These are phyloP conservation scores for Orbicella faveolata DNA, from an alignment of 64 coral and sea anemone genomes.

Conservation along the genomic window DNA sequence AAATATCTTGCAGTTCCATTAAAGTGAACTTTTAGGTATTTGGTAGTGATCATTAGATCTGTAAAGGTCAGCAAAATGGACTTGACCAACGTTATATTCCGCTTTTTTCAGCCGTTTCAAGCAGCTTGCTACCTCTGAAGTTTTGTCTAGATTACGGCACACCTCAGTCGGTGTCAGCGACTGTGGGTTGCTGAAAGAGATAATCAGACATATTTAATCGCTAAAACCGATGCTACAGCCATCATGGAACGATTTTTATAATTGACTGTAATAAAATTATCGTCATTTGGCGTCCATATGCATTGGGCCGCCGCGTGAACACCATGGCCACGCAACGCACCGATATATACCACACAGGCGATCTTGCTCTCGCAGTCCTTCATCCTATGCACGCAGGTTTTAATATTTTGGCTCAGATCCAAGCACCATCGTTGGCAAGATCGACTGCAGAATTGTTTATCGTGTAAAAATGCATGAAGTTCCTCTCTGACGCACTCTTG, in stretches of 20 bases:
- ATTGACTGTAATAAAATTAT: constrained; percentile 80
- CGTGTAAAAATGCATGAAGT: constrained; percentile 31
- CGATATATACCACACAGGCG: constrained; percentile 81
- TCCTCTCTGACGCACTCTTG: constrained; percentile 42
- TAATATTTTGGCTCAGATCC: constrained; percentile 73
- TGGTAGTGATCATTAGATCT: background rate
- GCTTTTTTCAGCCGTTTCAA: background rate
- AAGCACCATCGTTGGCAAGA: constrained; percentile 86
- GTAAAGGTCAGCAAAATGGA: background rate
- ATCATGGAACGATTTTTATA: constrained; percentile 89
- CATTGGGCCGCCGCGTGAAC: constrained; percentile 79
- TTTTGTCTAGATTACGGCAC: background rate
- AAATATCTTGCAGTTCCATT: background rate
- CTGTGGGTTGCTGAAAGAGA: background rate
- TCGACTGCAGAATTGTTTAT: constrained; percentile 64
- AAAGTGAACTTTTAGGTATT: background rate
- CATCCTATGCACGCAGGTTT: constrained; percentile 64
- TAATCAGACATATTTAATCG: constrained; percentile 62
- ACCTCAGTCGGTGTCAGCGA: constrained; percentile 4
- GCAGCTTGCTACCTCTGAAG: background rate
- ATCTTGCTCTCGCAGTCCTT: constrained; percentile 70
- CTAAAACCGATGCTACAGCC: constrained; percentile 78
- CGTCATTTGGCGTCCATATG: constrained; percentile 61
- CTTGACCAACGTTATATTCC: background rate
- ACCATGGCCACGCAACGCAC: constrained; percentile 74